Conservation (phyloP, 2,888 invertebrate species). For the Cataglyphis cursor region DNA sequence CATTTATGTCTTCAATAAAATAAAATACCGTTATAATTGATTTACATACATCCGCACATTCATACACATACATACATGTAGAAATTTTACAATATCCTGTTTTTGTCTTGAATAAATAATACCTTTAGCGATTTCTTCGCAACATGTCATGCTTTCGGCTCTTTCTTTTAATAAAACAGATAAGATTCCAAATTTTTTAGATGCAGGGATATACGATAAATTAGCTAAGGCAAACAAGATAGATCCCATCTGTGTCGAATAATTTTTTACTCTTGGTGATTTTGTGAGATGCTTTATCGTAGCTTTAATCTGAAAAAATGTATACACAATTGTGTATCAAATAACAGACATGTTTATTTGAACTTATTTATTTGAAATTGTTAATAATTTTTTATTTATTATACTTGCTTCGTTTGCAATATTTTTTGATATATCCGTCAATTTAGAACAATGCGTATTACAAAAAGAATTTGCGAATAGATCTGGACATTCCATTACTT, state of each 20-base stretch:
- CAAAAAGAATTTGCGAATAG: conserved; percentile 45
- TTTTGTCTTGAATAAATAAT: not conserved
- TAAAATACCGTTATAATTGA: not conserved
- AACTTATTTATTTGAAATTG: not conserved
- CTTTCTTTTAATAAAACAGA: conserved; percentile 53
- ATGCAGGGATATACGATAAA: not conserved
- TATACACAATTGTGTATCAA: not conserved
- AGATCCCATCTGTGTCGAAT: conserved; percentile 32
- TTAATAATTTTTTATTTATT: not conserved
- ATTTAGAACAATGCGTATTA: not conserved
- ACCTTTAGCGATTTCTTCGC: conserved; percentile 45
- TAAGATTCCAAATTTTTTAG: conserved; percentile 47
- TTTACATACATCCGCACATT: not conserved
- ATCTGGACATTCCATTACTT: conserved; percentile 12
- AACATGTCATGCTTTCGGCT: conserved; percentile 29
- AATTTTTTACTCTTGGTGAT: conserved; percentile 38
- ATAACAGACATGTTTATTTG: not conserved
- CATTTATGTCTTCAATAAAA: not conserved
- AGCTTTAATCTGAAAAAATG: conserved; percentile 49
- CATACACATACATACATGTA: not conserved
- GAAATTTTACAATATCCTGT: not conserved
- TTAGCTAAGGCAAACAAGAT: conserved; percentile 34
- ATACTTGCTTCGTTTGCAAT: conserved; percentile 49
- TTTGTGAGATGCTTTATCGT: conserved; percentile 33
- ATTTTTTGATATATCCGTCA: not conserved